phyloP scores from a whole-genome alignment of 2,888 invertebrate genomes.

The Polylopha cassiicola region DNA sequence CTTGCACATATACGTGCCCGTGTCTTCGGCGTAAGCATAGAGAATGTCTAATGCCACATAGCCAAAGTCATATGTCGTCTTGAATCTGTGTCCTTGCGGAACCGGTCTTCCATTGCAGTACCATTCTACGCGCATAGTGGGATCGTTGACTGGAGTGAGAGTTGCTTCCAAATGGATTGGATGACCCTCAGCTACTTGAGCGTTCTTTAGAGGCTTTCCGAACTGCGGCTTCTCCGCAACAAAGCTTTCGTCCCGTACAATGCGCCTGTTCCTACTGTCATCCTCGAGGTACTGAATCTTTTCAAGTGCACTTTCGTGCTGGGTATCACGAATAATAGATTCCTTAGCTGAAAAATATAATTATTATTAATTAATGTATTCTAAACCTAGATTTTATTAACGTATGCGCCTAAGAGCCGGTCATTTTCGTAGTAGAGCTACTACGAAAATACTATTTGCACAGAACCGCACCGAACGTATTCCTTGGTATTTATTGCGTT shows the following conservation, averaged over 20 bases:
- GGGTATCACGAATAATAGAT: conserved; percentile 91
- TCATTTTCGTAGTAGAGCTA: too few relatives aligned
- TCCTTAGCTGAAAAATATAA: conserved; percentile 80
- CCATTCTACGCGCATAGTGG: conserved; percentile 99
- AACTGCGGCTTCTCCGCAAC: conserved; percentile 92
- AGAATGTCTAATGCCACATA: conserved; percentile 97
- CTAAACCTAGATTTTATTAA: too few relatives aligned
- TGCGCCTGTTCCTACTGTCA: conserved; percentile 85
- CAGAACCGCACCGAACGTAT: too few relatives aligned
- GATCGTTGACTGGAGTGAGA: conserved; percentile 97
- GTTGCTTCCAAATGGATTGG: conserved; percentile 96
- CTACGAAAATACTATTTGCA: too few relatives aligned
- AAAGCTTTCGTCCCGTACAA: conserved; percentile 83
- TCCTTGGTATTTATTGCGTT: too few relatives aligned
- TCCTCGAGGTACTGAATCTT: conserved; percentile 96
- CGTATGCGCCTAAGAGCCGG: too few relatives aligned
- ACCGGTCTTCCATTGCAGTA: conserved; percentile 96
- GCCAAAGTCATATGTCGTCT: conserved; percentile 97
- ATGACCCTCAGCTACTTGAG: conserved; percentile 89
- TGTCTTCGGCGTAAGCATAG: conserved; percentile 97
- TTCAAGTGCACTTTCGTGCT: conserved; percentile 93
- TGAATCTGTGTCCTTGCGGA: conserved; percentile 95
- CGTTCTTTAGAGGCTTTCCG: conserved; percentile 91
- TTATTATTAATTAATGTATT: conserved; percentile 1
- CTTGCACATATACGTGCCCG: conserved; percentile 97